Evolutionary conservation across 2,113 vertebrate species (phyloP), one percentile per base, ranked within the genome.

Genomic region (Xyrauchen texanus): DNA sequence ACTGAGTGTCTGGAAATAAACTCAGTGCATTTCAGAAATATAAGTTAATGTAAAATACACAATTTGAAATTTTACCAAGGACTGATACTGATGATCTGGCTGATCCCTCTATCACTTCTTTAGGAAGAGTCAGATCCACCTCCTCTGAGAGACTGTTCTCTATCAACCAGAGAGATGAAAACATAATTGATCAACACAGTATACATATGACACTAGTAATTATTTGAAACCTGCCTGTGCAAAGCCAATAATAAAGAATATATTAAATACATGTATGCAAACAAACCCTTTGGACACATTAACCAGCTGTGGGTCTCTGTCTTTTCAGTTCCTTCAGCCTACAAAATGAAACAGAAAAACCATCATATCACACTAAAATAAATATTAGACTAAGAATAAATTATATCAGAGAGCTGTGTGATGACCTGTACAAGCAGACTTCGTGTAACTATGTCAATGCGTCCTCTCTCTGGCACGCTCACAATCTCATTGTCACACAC

Each of bases 351-450:
- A 52, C 57, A 42, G 45, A 5, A 7, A 21, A 5, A 55, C 79
- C 3, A 75, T 52, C 12, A 42, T 42, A 62, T 21, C 46, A 15
- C 57, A 9, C 4, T 70, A 8, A 15, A 0, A 51, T 6, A n/a
- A 51, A 4, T 44, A 72, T 10, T 9, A 53, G 6, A 0, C 6
- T 11, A 6, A 3, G 21, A 34, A 34, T 34, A 34, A 34, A 34
- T 34, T 34, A 34, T 34, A 34, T 34, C 21, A 34, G 21, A 8
- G 6, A 8, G 47, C 47, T 49, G 47, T 8, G 47, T 8, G 4
- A 89, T 82, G 63, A 96, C 95, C 94, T 95, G 92, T 49, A 96
- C 93, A 45, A 94, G 88, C 57, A 96, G 89, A 13, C 89, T 69
- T 4, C 84, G 89, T 67, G 91, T 93, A 68, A 96, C 93, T 0